Conservation (phyloP, 1,140 invertebrate genomes). For the Drosophila orosa region DNA sequence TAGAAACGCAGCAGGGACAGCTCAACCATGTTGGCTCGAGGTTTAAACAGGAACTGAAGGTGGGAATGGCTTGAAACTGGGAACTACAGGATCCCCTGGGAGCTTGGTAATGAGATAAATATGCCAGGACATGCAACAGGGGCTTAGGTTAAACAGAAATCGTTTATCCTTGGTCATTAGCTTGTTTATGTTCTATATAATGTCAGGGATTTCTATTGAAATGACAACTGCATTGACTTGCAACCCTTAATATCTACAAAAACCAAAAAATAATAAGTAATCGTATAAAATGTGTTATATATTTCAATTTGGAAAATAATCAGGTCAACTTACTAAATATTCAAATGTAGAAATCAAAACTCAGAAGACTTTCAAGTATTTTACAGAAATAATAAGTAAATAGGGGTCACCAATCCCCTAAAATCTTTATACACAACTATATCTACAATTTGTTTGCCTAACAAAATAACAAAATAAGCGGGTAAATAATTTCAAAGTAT, state of each 20-base stretch:
- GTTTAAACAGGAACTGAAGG: conserved; percentile 6
- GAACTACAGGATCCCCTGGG: conserved; percentile 2
- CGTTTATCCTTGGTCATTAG: background rate
- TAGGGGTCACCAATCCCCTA: background rate
- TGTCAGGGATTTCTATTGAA: background rate
- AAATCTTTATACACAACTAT: background rate
- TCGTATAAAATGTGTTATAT: background rate
- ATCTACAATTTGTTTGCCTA: background rate
- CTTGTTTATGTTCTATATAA: background rate
- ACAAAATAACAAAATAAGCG: conserved; percentile 3
- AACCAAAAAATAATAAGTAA: conserved; percentile 1
- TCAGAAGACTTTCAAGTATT: background rate
- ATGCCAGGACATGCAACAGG: conserved; percentile 29
- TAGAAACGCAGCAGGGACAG: conserved; percentile 21
- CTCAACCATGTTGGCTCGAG: conserved; percentile 15
- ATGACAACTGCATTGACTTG: background rate
- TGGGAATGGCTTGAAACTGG: too few species aligned
- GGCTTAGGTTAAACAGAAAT: background rate
- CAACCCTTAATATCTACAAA: background rate
- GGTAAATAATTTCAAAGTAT: conserved; percentile 4
- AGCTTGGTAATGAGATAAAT: background rate
- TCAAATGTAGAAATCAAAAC: background rate
- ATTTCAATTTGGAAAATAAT: background rate
- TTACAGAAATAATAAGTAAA: conserved; percentile 4
- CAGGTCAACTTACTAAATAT: background rate